Percentiles rank a stretch among this genome's conserved stretches.
phyloP scores from a whole-genome alignment of 1,140 invertebrate genomes.

The Melipona quadrifasciata region DNA sequence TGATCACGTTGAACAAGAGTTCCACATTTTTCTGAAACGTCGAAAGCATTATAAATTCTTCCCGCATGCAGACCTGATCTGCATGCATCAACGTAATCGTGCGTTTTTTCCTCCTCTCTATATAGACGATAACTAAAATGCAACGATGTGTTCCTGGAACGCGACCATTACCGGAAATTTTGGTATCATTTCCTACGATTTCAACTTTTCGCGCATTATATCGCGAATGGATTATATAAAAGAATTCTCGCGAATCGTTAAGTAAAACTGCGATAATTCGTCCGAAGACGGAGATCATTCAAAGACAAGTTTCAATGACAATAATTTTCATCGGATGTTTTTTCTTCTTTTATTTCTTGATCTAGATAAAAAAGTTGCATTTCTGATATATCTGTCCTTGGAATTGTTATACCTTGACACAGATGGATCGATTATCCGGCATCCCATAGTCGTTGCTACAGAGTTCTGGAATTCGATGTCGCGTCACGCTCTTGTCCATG shows the following conservation, averaged over 20 bases:
- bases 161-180: not conserved
- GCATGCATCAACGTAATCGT: not conserved
- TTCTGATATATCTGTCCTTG: not conserved
- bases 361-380: not conserved
- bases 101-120: not conserved
- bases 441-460: no score
- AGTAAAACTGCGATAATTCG: not conserved
- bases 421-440: slow-evolving; percentile 20
- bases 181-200: not conserved
- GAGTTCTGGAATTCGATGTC: slow-evolving; percentile 28
- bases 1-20: not conserved
- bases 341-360: not conserved
- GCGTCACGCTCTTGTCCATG: slow-evolving; percentile 25
- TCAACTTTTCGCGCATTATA: not conserved
- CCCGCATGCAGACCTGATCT: not conserved
- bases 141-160: not conserved
- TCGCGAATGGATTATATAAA: no score
- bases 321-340: not conserved
- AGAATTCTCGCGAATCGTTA: not conserved
- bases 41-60: not conserved
- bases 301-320: not conserved
- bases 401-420: slow-evolving; percentile 51
- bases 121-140: not conserved
- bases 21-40: not conserved
- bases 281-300: not conserved